phyloP scores from a whole-genome alignment of 2,113 vertebrate genomes.

The Sebastes fasciatus region DNA sequence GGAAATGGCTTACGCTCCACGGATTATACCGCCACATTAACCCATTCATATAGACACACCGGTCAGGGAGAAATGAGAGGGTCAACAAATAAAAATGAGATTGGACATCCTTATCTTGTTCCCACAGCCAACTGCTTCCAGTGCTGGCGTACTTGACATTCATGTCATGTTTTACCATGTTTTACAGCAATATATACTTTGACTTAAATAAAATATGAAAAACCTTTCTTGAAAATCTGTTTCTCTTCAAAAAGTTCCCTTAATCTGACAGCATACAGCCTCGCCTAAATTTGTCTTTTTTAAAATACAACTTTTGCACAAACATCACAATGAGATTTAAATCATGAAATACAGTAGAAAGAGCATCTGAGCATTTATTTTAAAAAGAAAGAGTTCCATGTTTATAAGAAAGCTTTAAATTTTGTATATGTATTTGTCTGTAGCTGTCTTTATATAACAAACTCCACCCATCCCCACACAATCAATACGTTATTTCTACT shows the following conservation, averaged over 20 bases:
- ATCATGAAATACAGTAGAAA: background rate
- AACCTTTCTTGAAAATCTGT: background rate
- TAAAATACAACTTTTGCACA: background rate
- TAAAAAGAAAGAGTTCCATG: background rate
- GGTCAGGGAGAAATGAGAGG: background rate
- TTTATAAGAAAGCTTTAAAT: background rate
- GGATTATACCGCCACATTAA: slow-evolving; percentile 10
- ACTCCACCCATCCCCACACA: slow-evolving; percentile 10
- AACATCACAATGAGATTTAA: background rate
- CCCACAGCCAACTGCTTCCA: slow-evolving; percentile 15
- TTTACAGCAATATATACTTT: background rate
- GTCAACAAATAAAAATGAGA: slow-evolving; percentile 5
- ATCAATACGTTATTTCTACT: background rate
- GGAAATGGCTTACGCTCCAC: slow-evolving; percentile 8
- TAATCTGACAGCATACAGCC: background rate
- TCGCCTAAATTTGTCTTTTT: background rate
- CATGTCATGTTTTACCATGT: background rate
- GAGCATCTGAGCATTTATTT: background rate
- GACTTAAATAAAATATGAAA: background rate
- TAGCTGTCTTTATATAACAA: background rate
- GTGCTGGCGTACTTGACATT: slow-evolving; percentile 8
- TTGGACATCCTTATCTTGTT: slow-evolving; percentile 29
- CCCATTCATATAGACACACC: background rate
- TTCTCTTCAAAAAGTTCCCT: background rate
- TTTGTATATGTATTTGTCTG: background rate